A percentile compares a stretch with the other conserved stretches of the same genome.
phyloP scores from a whole-genome alignment of 2,888 invertebrate genomes.

The Pyrrhosoma nymphula region DNA sequence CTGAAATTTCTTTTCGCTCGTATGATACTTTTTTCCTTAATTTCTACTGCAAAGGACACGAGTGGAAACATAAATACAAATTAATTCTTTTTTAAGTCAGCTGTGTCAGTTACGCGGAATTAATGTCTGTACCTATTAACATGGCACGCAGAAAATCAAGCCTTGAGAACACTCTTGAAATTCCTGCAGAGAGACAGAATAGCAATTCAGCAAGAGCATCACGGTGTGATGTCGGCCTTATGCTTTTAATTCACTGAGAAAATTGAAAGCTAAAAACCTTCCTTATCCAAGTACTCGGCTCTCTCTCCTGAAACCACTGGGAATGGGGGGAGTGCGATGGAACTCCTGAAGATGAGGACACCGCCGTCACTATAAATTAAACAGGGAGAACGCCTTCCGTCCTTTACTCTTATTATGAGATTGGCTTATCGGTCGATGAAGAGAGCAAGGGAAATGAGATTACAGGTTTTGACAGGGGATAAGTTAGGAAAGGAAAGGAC shows the following conservation, averaged over 20 bases:
- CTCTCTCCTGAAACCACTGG: not conserved
- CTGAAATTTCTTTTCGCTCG: too few species aligned
- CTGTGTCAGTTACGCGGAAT: not conserved
- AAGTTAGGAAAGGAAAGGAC: not conserved
- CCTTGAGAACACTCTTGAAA: not conserved
- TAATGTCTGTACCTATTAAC: not conserved
- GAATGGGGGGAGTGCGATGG: not conserved
- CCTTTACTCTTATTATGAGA: not conserved
- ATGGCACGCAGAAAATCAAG: not conserved
- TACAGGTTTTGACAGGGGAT: slow-evolving; percentile 5
- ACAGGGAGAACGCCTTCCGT: not conserved
- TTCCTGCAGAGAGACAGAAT: not conserved
- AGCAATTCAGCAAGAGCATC: not conserved
- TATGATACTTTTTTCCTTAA: too few species aligned
- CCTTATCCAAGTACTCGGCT: not conserved
- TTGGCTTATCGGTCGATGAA: not conserved
- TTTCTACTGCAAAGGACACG: too few species aligned
- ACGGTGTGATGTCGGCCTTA: not conserved
- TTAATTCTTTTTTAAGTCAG: not conserved
- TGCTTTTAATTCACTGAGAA: not conserved
- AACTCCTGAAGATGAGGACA: not conserved
- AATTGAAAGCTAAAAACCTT: not conserved
- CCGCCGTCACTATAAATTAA: not conserved
- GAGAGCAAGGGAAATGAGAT: slow-evolving; percentile 10
- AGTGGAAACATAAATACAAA: not conserved